Base-by-base conservation (phyloP, 1,140 invertebrate genomes). In the Drusus annulatus region DNA sequence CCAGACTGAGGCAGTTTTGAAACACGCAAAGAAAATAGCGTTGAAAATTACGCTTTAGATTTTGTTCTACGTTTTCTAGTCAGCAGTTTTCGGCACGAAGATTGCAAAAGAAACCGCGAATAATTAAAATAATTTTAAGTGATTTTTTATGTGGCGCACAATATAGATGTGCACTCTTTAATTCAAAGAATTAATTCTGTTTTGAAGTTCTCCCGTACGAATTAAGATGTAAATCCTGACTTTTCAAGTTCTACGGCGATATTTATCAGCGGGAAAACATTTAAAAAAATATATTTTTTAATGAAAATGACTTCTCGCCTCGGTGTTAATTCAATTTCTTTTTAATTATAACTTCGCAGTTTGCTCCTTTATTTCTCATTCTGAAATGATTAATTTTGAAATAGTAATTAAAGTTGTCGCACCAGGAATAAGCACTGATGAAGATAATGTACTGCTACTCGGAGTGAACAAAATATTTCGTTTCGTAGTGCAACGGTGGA, bases 271-370 rank as follows among this genome's bases (percentile, higher is more conserved):
- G 23, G 45, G 68, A 51, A 71, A 65, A 65, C 62, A 65, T 65
- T 65, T 71, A 16, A 17, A 23, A 21, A 60, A 60, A 21, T 60
- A 10, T 65, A 17, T 71, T 71, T 71, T 58, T 17, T n/a, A 56
- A 56, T 75, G 71, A 56, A 75, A 75, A 75, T 58, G 51, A 75
- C 71, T 75, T 75, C 52, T 31, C 71, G 71, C 71, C 71, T 75
- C 28, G 23, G 71, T n/a, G 71, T 56, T 75, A 75, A 75, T 75
- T 75, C 71, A 75, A 75, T 75, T 75, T 75, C 71, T 58, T 75
- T 75, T 75, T 58, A 75, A 75, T 75, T 75, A 75, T 75, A 75
- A 75, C 71, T 75, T 75, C 52, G 54, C 58, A 75, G 71, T 75
- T 75, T 58, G 71, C 71, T 58, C 52, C 52, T 75, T 36, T 58